Percentiles rank a stretch among this genome's conserved stretches.
Evolutionary conservation across 2,113 vertebrate species (phyloP).

Genomic region (Machaerirhynchus nigripectus): DNA sequence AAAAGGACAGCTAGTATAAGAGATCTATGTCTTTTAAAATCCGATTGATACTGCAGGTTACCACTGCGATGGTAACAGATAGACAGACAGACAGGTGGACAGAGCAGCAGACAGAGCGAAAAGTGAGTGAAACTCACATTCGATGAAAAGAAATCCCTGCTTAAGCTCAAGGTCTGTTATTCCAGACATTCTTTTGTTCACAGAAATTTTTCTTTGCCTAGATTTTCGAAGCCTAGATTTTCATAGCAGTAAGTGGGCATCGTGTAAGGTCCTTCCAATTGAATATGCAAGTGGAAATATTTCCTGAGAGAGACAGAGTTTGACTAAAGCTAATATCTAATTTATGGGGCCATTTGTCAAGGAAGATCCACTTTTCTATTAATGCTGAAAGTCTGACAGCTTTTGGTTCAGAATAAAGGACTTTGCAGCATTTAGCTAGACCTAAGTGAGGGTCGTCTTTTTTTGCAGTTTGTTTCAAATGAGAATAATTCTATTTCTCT

Average conservation of each 20-base stretch:
- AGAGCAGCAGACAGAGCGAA: conserved; percentile 33
- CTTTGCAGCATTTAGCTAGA: background rate
- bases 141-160: conserved; percentile 23
- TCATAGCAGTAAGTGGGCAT: conserved; percentile 46
- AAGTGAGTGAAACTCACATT: conserved; percentile 50
- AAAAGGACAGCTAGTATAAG: conserved; percentile 78
- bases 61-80: conserved; percentile 40
- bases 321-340: conserved; percentile 70
- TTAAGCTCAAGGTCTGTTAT: background rate
- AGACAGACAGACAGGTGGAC: conserved; percentile 14
- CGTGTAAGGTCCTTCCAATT: conserved; percentile 39
- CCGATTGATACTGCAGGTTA: conserved; percentile 63
- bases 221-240: background rate
- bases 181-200: conserved; percentile 55
- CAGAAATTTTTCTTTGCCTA: conserved; percentile 52
- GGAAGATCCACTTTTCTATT: conserved; percentile 56
- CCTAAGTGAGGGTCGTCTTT: background rate
- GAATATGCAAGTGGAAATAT: conserved; percentile 64
- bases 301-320: conserved; percentile 64
- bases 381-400: conserved; percentile 30
- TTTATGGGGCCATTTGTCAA: conserved; percentile 71
- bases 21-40: conserved; percentile 76
- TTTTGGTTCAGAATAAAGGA: conserved; percentile 32
- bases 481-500: background rate
- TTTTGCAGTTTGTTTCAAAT: conserved; percentile 10